These are phyloP conservation scores for Dendrolimus kikuchii DNA, from an alignment of 1,140 invertebrate species.

Conservation along the genomic window DNA sequence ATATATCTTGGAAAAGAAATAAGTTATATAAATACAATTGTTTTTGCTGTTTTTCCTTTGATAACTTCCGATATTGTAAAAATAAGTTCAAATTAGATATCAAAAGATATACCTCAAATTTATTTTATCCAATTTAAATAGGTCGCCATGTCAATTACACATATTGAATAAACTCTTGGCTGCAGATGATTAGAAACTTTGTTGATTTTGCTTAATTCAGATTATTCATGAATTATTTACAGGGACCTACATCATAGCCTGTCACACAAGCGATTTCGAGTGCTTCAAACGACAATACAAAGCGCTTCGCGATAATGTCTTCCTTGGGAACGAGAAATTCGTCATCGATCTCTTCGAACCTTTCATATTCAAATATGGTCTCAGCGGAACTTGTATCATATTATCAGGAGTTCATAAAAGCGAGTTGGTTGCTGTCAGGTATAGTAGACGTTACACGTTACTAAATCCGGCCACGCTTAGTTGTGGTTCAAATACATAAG, in stretches of 20 bases:
- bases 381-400: slow-evolving; percentile 25
- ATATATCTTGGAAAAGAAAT: no score
- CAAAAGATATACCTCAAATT: no score
- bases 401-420: slow-evolving; percentile 23
- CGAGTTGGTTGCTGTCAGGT: slow-evolving; percentile 24
- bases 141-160: background rate
- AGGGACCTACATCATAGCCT: slow-evolving; percentile 29
- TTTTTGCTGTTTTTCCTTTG: no score
- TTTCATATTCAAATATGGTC: slow-evolving; percentile 19
- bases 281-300: slow-evolving; percentile 32
- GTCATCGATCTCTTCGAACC: slow-evolving; percentile 20
- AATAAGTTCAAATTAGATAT: no score
- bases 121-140: background rate
- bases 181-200: no score
- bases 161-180: background rate
- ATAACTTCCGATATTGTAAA: no score
- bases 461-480: no score
- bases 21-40: no score
- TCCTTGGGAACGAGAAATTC: slow-evolving; percentile 21
- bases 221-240: slow-evolving; percentile 5
- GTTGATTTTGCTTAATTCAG: no score
- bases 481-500: no score
- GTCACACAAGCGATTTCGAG: slow-evolving; percentile 31
- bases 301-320: slow-evolving; percentile 21
- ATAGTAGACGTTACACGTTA: background rate